phyloP scores from a whole-genome alignment of 2,113 vertebrate species.

The Dolichallabes microphthalmus region DNA sequence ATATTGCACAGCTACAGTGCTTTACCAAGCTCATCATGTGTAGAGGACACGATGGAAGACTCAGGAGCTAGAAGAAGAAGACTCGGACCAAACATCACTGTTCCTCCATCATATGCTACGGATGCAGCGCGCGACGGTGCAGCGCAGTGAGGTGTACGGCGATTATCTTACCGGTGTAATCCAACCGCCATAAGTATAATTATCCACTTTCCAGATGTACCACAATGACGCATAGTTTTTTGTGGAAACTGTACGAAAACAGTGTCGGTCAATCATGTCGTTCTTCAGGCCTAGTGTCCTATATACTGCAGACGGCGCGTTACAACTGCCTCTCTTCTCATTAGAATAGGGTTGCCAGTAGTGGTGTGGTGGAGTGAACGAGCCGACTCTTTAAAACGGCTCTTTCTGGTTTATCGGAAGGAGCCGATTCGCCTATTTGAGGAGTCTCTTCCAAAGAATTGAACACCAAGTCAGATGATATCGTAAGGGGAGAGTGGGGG shows the following conservation, averaged over 20 bases:
- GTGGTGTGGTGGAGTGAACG: not conserved
- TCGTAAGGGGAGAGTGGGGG: not conserved
- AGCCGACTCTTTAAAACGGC: not conserved
- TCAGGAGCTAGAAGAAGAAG: not conserved
- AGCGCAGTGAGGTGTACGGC: not conserved
- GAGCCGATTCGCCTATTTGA: not conserved
- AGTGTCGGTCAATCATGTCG: not conserved
- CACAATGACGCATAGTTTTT: not conserved
- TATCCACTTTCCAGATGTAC: not conserved
- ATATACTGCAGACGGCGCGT: not conserved
- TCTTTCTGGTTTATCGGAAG: not conserved
- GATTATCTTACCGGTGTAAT: conserved; percentile 7
- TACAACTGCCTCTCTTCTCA: not conserved
- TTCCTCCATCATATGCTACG: not conserved
- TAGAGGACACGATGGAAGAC: not conserved
- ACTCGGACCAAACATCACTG: not conserved
- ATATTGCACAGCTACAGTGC: too few relatives aligned
- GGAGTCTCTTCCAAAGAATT: not conserved
- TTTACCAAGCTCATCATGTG: not conserved
- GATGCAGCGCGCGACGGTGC: not conserved
- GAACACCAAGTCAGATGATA: not conserved
- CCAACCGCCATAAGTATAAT: not conserved
- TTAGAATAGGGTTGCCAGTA: not conserved
- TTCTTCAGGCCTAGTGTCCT: not conserved
- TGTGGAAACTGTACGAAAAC: not conserved